Percentiles rank a stretch among this genome's conserved stretches.
These are phyloP conservation scores for Limnothrissa miodon DNA, from an alignment of 2,113 vertebrate species.

Conservation along the genomic window DNA sequence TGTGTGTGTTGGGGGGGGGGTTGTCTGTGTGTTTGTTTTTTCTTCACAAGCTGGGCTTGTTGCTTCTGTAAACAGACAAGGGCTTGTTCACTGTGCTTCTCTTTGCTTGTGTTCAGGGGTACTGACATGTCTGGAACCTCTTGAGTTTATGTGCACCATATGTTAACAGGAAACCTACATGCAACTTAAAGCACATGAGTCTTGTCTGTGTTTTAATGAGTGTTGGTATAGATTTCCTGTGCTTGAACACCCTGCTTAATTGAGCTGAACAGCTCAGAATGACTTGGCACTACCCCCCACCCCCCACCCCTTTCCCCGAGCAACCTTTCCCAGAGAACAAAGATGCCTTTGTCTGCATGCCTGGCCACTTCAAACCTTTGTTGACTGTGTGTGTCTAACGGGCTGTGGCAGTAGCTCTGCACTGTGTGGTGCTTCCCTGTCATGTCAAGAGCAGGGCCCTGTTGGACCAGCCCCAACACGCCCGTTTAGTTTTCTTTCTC, in stretches of 20 bases:
- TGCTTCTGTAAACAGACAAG: not conserved
- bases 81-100: not conserved
- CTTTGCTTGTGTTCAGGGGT: not conserved
- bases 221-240: conserved; percentile 76
- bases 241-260: conserved; percentile 74
- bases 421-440: conserved; percentile 65
- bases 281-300: conserved; percentile 70
- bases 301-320: conserved; percentile 37
- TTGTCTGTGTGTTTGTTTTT: not conserved
- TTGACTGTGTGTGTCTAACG: conserved; percentile 63
- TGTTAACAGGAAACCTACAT: conserved; percentile 23
- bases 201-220: conserved; percentile 70
- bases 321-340: conserved; percentile 65
- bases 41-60: not conserved
- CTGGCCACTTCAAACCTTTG: conserved; percentile 67
- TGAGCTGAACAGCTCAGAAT: conserved; percentile 76
- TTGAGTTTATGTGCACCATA: conserved; percentile 38
- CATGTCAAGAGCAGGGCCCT: not conserved
- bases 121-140: conserved; percentile 49
- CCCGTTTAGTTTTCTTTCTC: conserved; percentile 15
- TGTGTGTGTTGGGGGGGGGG: no score
- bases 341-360: conserved; percentile 68
- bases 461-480: conserved; percentile 7
- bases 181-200: conserved; percentile 57
- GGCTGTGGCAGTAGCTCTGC: conserved; percentile 60